Evolutionary conservation across 2,888 invertebrate genomes (phyloP).

Genomic region (Oligia strigilis): DNA sequence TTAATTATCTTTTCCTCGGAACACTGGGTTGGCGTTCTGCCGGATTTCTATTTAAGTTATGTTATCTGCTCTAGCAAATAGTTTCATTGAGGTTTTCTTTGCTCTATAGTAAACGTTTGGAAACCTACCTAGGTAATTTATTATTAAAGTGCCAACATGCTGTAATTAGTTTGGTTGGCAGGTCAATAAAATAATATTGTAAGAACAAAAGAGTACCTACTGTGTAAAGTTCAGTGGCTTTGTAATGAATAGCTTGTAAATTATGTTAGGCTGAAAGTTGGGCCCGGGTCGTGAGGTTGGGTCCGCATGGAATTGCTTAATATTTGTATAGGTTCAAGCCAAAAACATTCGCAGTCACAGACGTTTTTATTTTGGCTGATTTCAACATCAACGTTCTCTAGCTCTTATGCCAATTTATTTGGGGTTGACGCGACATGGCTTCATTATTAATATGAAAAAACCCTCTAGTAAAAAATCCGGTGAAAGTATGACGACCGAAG

Average conservation of each 20-base stretch:
- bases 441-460: neutral
- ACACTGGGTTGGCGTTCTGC: slow-evolving; percentile 33
- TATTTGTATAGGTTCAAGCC: slow-evolving; percentile 36
- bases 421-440: neutral
- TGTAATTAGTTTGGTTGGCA: slow-evolving; percentile 12
- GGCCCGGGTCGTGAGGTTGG: slow-evolving; percentile 1
- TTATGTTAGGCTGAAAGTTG: slow-evolving; percentile 25
- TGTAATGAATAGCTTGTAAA: slow-evolving; percentile 46
- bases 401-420: neutral
- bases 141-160: slow-evolving; percentile 25
- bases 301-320: slow-evolving; percentile 29
- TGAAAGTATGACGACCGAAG: neutral
- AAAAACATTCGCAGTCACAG: slow-evolving; percentile 14
- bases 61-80: neutral
- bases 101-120: neutral
- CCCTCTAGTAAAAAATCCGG: neutral
- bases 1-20: slow-evolving; percentile 43
- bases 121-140: neutral
- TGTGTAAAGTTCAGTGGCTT: slow-evolving; percentile 39
- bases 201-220: slow-evolving; percentile 40
- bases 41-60: slow-evolving; percentile 27
- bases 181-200: slow-evolving; percentile 24
- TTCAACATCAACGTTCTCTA: neutral
- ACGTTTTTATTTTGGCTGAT: neutral
- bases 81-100: neutral